A percentile compares a stretch with the other conserved stretches of the same genome.
These are phyloP conservation scores for Acheta domesticus DNA, from an alignment of 2,888 invertebrate genomes.

Conservation along the genomic window DNA sequence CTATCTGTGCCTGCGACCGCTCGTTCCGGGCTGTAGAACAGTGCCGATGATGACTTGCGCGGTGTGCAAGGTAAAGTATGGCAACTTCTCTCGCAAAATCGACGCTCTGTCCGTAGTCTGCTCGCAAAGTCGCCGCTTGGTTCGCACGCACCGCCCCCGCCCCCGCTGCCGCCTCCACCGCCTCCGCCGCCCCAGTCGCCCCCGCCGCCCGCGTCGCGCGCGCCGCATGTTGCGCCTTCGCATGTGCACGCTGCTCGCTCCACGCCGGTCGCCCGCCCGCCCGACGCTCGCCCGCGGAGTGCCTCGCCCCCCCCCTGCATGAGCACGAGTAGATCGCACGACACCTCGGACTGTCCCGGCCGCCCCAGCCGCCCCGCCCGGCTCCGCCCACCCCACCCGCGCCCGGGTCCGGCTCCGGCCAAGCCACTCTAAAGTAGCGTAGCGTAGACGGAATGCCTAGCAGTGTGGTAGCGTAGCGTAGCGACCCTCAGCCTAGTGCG, in stretches of 20 bases:
- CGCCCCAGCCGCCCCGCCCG: not conserved
- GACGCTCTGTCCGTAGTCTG: too few relatives aligned
- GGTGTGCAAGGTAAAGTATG: constrained; percentile 23
- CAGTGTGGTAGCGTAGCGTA: not conserved
- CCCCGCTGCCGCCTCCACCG: not conserved
- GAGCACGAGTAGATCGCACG: too few relatives aligned
- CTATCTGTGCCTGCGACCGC: not conserved
- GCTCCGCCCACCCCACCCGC: not conserved
- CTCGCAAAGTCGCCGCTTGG: not conserved
- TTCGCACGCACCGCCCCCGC: not conserved
- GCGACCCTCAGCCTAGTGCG: too few relatives aligned
- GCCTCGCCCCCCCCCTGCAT: not conserved
- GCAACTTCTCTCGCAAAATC: constrained; percentile 18
- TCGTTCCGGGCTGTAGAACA: constrained; percentile 6
- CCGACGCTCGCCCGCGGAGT: not conserved
- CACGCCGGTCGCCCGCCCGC: not conserved
- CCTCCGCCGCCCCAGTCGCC: not conserved
- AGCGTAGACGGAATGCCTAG: not conserved
- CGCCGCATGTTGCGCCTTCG: not conserved
- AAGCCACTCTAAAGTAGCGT: not conserved
- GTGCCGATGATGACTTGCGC: constrained; percentile 9
- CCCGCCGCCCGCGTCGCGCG: not conserved
- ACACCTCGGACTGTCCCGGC: too few relatives aligned
- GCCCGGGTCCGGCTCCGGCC: not conserved
- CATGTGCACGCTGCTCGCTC: not conserved